Evolutionary conservation across 2,888 invertebrate species (phyloP).

Genomic region (Tricholauxania praeusta): DNA sequence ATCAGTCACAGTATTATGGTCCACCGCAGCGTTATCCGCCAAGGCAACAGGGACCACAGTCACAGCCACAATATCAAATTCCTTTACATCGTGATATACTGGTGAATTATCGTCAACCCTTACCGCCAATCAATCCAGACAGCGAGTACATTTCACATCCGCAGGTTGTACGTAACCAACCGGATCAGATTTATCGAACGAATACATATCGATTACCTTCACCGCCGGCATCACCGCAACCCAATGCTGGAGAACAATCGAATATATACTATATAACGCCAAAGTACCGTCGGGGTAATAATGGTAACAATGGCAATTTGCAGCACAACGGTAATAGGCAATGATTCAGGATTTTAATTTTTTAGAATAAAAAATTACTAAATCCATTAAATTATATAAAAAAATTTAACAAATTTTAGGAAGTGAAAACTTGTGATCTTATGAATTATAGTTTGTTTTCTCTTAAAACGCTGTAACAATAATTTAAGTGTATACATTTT

Average conservation of each 20-base stretch:
- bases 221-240: conserved; percentile 32
- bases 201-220: conserved; percentile 44
- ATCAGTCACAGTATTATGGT: conserved; percentile 52
- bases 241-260: conserved; percentile 41
- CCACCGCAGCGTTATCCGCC: conserved; percentile 60
- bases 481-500: too few species aligned
- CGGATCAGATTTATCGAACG: conserved; percentile 59
- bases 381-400: background rate
- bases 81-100: conserved; percentile 76
- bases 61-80: conserved; percentile 69
- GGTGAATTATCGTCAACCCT: conserved; percentile 70
- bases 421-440: too few species aligned
- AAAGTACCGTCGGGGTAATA: conserved; percentile 53
- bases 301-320: conserved; percentile 36
- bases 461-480: too few species aligned
- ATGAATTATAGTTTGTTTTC: too few species aligned
- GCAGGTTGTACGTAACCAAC: conserved; percentile 55
- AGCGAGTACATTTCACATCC: conserved; percentile 71
- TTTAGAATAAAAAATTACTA: background rate
- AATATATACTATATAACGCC: conserved; percentile 54
- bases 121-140: conserved; percentile 77
- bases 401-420: background rate
- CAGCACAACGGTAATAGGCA: conserved; percentile 32
- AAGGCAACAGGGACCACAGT: conserved; percentile 50
- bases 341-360: conserved; percentile 10